A percentile compares a stretch with the other conserved stretches of the same genome.
These are phyloP conservation scores for Ailuropoda melanoleuca DNA, from an alignment of 2,113 vertebrate species.

Conservation along the genomic window DNA sequence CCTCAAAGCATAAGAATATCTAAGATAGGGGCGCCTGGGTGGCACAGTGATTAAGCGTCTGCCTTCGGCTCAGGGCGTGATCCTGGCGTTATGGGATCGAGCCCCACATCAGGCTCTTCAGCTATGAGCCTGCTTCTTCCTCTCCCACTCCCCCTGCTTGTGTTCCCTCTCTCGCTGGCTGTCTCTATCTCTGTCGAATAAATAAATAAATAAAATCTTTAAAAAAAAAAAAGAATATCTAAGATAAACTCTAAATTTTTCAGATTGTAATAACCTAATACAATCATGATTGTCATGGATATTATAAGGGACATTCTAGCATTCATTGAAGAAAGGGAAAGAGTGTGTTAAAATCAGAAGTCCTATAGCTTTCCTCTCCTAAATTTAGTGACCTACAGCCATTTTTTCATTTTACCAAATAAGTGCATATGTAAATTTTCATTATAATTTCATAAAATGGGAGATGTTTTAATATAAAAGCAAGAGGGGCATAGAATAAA, in stretches of 20 bases:
- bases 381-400: not conserved
- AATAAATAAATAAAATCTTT: too few species aligned
- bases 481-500: not conserved
- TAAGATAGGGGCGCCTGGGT: too few species aligned
- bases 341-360: not conserved
- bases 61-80: too few species aligned
- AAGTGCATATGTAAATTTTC: not conserved
- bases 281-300: not conserved
- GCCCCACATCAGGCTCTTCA: too few species aligned
- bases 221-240: too few species aligned
- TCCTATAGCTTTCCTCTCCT: not conserved
- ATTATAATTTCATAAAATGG: not conserved
- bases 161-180: too few species aligned
- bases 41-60: too few species aligned
- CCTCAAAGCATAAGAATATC: not conserved
- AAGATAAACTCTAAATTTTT: not conserved
- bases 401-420: not conserved
- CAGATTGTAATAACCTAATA: not conserved
- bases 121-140: too few species aligned
- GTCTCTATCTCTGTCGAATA: too few species aligned
- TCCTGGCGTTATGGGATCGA: too few species aligned
- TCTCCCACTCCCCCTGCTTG: too few species aligned
- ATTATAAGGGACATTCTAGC: not conserved
- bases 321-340: not conserved
- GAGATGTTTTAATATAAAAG: not conserved